Evolutionary conservation across 2,888 invertebrate species (phyloP), one percentile per base, ranked within the genome.

Genomic region (Xestobium rufovillosum): DNA sequence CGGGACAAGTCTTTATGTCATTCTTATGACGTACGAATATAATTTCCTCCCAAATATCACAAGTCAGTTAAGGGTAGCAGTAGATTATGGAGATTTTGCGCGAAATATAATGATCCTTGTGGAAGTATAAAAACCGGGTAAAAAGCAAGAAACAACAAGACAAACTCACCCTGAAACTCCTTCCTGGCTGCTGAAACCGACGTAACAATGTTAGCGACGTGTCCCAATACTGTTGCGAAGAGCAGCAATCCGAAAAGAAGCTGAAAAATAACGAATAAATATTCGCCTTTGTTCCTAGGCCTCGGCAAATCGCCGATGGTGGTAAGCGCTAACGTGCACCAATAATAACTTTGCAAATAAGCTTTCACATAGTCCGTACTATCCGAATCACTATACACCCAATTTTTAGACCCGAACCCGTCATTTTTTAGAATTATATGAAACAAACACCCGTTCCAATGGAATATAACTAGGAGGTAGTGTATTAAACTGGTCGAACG

Each of bases 401-500:
- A 89, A 69, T 88, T 86, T 70, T 84, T 84, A 69, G 87, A 87
- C 59, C 90, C 90, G 70, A 91, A 91, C 54, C 89, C 90, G 72
- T 89, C 85, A 73, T 90, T 90, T 74, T 90, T 89, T 76, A 88
- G 83, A 66, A 94, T 89, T 67, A 96, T 85, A 76, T 94, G 90
- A 74, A 92, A 95, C 68, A 97, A 77, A 73, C 96, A 97, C 63
- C 95, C 95, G 71, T 97, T 97, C 96, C 96, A 97, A 76, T 97
- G 97, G 73, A 96, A 96, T 70, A 96, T 90, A 71, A 94, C 94
- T 71, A 95, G 75, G 63, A 95, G 79, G 75, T 94, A 94, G 76
- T 95, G 94, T 69, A 90, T 86, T 67, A 90, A 76, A 68, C 88
- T 87, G 57, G 85, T 83, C 57, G 89, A 88, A 62, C 85, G 81